Base-by-base conservation (phyloP, 2,113 vertebrate genomes). In the Myrmecophaga tridactyla region DNA sequence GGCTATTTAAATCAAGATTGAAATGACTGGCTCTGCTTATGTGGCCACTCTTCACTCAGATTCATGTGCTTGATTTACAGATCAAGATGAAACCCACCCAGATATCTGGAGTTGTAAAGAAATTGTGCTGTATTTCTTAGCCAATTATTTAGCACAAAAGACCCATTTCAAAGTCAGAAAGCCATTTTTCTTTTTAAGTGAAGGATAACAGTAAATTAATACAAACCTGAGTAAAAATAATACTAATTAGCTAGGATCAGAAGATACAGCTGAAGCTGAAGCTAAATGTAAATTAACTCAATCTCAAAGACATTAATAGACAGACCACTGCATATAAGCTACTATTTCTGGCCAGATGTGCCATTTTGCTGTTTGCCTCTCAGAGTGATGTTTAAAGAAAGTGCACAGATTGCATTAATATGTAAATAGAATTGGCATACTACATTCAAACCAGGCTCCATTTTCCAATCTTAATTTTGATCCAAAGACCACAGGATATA, bases 181-280 rank as follows among this genome's bases (percentile, higher is more conserved):
- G 73, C 12, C 62, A 92, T 89, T 77, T 25, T 69, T 95, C 36
- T 85, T 96, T 48, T 46, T 72, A 73, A 43, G 21, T 65, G n/a
- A 82, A 70, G 23, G n/a, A 77, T 23, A 92, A 81, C 56, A 13
- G 23, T 73, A 75, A 82, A 43, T 39, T 20, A 91, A 67, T 41
- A 84, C 29, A 84, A 88, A 87, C 39, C 11, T 67, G 7, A 86
- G 41, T 78, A 77, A 92, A 94, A 89, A 41, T 86, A 86, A 46
- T 56, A 23, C 25, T 67, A 78, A 23, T 87, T 81, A 70, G 31
- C 78, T 89, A 43, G 89, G 93, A 69, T 75, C 70, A 95, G n/a
- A 89, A 41, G 27, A 31, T 80, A 51, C 18, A 93, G 20, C 27
- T 36, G 25, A 89, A 86, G 36, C 25, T 75, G 48, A 89, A 89